Evolutionary conservation across 2,888 invertebrate species (phyloP), one percentile per base, ranked within the genome.

Genomic region (Trissolcus brochymenae): DNA sequence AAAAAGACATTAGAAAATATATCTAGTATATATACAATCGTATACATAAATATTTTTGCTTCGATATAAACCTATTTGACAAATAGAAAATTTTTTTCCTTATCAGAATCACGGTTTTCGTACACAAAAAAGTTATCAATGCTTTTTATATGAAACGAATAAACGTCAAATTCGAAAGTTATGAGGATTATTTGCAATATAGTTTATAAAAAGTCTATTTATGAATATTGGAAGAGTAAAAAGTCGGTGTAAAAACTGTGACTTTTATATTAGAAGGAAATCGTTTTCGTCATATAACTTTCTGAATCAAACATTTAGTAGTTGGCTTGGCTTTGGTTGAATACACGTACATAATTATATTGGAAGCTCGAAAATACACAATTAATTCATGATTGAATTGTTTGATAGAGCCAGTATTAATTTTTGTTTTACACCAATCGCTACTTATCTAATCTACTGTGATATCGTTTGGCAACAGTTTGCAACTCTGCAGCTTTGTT

Each of bases 381-480:
- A 56, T 51, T 55, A 81, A 78, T 81, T 82, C 80, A 78, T 77
- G 74, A 79, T 81, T 74, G 75, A 80, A 76, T 72, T 72, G 61
- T 60, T 80, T 78, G 79, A 82, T 81, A 80, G 78, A 81, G 80
- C 82, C 80, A 81, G 79, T 81, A 46, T 46, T 14, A 16, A 16
- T 46, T 81, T 80, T 80, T 25, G 78, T 79, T 83, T 83, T 82
- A 87, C 85, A 85, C 80, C 81, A 76, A 86, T 81, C 83, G 80
- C 84, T 86, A 84, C 79, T 62, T 79, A 72, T 70, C 83, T 86
- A 86, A 81, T 74, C 82, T 87, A 87, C 81, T 78, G 75, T 87
- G 86, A 87, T 87, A 87, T 86, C 81, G 81, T 87, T 46, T 85
- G 83, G 74, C 83, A 83, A 85, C 83, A 82, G 82, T 84, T 82